These are phyloP conservation scores for Halocynthia aurantium DNA, from an alignment of 23 tunicate species.

Conservation along the genomic window DNA sequence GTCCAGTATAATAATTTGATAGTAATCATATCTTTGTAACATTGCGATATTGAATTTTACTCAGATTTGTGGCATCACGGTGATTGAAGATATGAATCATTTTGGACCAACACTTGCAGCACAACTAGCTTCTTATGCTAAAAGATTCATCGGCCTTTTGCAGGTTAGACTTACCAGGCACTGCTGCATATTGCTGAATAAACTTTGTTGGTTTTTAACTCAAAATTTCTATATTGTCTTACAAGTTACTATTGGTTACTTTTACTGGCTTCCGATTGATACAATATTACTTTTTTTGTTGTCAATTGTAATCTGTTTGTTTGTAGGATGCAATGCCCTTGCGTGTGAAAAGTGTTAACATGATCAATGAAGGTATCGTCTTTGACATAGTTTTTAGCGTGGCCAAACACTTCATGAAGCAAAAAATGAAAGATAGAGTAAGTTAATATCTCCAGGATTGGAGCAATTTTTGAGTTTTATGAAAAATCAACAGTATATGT, in stretches of 20 bases:
- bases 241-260: too few relatives aligned
- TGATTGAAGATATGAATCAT: conserved; percentile 13
- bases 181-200: too few relatives aligned
- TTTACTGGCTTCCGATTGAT: too few relatives aligned
- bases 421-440: conserved; percentile 21
- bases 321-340: conserved; percentile 17
- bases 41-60: background rate
- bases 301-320: too few relatives aligned
- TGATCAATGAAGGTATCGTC: conserved; percentile 21
- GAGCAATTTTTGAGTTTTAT: too few relatives aligned
- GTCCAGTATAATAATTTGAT: too few relatives aligned
- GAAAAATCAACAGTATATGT: too few relatives aligned
- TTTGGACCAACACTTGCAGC: conserved; percentile 11
- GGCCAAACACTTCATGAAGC: conserved; percentile 14
- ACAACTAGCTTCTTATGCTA: conserved; percentile 18
- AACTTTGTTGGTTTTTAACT: too few relatives aligned
- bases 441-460: background rate
- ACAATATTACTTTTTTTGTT: too few relatives aligned
- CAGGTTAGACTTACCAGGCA: background rate
- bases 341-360: conserved; percentile 11
- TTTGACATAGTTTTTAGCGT: conserved; percentile 9
- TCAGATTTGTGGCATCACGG: conserved; percentile 13
- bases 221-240: too few relatives aligned
- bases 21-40: background rate
- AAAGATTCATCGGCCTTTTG: background rate